Evolutionary conservation across 2,113 vertebrate species (phyloP).

Genomic region (Hucho hucho): DNA sequence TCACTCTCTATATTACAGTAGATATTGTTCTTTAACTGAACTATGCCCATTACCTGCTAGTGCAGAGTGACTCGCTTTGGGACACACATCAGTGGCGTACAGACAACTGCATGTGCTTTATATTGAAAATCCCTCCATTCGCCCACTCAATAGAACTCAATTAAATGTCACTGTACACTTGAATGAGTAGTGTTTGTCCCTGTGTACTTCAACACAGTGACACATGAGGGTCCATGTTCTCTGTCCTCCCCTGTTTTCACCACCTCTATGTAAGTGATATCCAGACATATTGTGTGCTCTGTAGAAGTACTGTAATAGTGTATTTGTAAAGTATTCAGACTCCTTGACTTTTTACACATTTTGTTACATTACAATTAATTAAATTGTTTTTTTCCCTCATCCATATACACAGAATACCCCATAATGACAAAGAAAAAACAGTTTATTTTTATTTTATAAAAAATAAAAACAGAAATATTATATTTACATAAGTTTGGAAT

Average conservation of each 20-base stretch:
- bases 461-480: too few relatives aligned
- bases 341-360: too few relatives aligned
- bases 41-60: neutral
- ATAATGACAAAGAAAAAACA: too few relatives aligned
- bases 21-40: neutral
- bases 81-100: neutral
- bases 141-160: neutral
- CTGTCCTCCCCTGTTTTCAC: neutral
- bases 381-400: too few relatives aligned
- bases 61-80: neutral
- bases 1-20: neutral
- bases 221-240: neutral
- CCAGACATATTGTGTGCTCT: neutral
- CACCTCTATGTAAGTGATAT: neutral
- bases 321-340: too few relatives aligned
- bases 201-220: too few relatives aligned
- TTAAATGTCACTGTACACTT: neutral
- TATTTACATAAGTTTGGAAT: too few relatives aligned
- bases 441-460: too few relatives aligned
- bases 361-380: too few relatives aligned
- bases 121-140: neutral
- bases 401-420: too few relatives aligned
- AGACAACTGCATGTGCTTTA: neutral
- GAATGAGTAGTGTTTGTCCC: too few relatives aligned
- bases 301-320: too few relatives aligned